These are phyloP conservation scores for Somateria mollissima DNA, from an alignment of 2,797 vertebrate species.

Conservation along the genomic window DNA sequence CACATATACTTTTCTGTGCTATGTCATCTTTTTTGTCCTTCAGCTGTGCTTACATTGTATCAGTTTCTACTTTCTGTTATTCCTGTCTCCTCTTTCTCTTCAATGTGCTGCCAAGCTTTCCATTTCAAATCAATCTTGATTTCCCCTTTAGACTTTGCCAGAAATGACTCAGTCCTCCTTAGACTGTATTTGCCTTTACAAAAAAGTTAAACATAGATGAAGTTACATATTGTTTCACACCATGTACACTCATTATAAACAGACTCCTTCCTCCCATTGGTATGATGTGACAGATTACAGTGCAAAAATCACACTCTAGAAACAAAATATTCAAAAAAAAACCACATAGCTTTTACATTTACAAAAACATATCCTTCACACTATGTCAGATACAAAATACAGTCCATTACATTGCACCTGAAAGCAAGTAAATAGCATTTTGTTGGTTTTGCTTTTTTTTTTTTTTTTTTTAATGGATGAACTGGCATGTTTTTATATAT, in stretches of 20 bases:
- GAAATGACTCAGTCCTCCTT: conserved; percentile 32
- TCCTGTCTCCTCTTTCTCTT: background rate
- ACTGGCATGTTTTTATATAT: background rate
- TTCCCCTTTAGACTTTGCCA: conserved; percentile 22
- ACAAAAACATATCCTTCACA: background rate
- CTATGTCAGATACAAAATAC: background rate
- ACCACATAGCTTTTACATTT: background rate
- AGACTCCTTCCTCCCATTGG: background rate
- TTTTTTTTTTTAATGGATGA: background rate
- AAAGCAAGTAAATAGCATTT: background rate
- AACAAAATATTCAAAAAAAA: background rate
- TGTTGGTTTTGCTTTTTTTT: background rate
- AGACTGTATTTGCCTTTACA: background rate
- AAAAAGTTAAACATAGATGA: conserved; percentile 17
- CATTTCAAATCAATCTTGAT: conserved; percentile 25
- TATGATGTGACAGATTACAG: background rate
- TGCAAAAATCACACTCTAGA: background rate
- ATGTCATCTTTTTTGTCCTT: background rate
- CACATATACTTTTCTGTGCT: background rate
- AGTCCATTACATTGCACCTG: background rate
- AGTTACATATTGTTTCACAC: conserved; percentile 5
- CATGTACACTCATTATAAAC: background rate
- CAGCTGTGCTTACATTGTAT: background rate
- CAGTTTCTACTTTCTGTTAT: conserved; percentile 24
- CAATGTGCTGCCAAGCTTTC: conserved; percentile 25